Base-by-base conservation (phyloP, 2,888 invertebrate species). In the Hesperia comma region DNA sequence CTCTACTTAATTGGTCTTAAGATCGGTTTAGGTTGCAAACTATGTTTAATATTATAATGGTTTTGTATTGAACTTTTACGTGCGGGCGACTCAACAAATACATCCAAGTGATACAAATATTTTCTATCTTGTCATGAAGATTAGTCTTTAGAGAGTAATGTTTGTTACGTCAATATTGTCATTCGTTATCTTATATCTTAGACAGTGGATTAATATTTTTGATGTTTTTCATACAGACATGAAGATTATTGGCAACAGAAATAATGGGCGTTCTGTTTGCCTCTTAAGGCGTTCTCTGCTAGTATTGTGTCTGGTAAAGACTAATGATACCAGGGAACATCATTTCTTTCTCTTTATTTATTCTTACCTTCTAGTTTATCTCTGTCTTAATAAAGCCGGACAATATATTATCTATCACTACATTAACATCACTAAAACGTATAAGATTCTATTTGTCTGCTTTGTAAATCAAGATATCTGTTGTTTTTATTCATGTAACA, bases 91-190 rank as follows among this genome's bases (percentile, higher is more conserved):
- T 10, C 43, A 49, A 51, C 8, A 61, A 51, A 33, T 32, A 60
- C 33, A 60, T 33, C 49, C 49, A 37, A 49, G 49, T 33, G 49
- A 37, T n/a, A 21, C 15, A 61, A 49, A 33, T 51, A 19, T 61
- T 49, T 49, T 61, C 33, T 37, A 37, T 51, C 61, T 61, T 61
- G 49, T 61, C 49, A 33, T 61, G 4, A 61, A 49, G 49, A 61
- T 49, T 49, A 49, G 51, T 61, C 61, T 61, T 19, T n/a, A 17
- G 14, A 49, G 33, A 12, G 10, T 7, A 12, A 37, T 49, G 37
- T 61, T 37, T 51, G 49, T 51, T 51, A 61, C 37, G 51, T 61
- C 49, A 61, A 61, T 51, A 33, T 61, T 61, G 19, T 61, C 19
- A 19, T 61, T 51, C 17, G 19, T 32, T 19, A 12, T 51, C 37